These are phyloP conservation scores for Eulemur mongoz DNA, from an alignment of 2,797 vertebrate genomes.

Conservation along the genomic window DNA sequence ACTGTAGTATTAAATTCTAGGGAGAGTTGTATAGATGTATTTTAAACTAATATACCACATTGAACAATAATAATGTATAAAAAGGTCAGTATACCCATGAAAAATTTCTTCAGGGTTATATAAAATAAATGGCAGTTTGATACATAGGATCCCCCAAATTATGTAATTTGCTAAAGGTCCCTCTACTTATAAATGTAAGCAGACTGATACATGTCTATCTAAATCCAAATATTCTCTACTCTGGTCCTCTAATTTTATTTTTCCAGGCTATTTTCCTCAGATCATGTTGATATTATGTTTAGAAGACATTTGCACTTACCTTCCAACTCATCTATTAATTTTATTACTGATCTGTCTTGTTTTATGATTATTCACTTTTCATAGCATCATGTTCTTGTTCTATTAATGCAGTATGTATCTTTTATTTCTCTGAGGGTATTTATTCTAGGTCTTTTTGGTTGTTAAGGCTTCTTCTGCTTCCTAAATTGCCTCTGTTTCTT, in stretches of 20 bases:
- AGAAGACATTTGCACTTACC: not conserved
- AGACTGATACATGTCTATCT: not conserved
- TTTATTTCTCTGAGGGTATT: not conserved
- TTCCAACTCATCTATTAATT: not conserved
- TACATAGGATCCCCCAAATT: not conserved
- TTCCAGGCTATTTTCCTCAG: not conserved
- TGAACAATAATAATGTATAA: not conserved
- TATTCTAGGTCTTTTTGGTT: not conserved
- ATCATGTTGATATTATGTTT: not conserved
- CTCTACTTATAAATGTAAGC: not conserved
- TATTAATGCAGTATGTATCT: not conserved
- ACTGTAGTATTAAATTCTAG: slow-evolving; percentile 17
- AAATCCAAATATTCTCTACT: not conserved
- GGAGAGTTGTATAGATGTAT: not conserved
- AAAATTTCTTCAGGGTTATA: not conserved
- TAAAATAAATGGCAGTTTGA: not conserved
- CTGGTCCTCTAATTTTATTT: not conserved
- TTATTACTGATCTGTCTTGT: not conserved
- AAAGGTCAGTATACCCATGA: not conserved
- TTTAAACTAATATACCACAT: slow-evolving; percentile 30
- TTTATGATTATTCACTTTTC: not conserved
- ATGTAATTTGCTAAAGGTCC: not conserved
- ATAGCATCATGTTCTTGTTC: not conserved
- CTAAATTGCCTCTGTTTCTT: not conserved
- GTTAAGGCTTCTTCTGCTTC: not conserved